Percentiles rank a stretch among this genome's conserved stretches.
Evolutionary conservation across 2,888 invertebrate species (phyloP).

Genomic region (Sinohyriopsis cumingii): DNA sequence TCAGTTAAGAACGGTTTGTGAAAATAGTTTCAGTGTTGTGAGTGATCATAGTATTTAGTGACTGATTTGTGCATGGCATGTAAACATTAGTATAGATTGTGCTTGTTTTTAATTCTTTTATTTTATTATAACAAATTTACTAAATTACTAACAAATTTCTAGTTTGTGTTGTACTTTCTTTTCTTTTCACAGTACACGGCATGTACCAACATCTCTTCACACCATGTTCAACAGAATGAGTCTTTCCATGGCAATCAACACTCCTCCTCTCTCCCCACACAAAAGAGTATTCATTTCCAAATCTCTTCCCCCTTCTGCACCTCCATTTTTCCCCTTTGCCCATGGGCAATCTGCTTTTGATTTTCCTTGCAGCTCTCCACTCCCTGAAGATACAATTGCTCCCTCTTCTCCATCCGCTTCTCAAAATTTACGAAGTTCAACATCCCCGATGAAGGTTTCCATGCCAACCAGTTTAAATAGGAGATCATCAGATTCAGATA

Average conservation of each 20-base stretch:
- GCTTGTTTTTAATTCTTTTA: too few relatives aligned
- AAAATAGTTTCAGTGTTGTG: too few relatives aligned
- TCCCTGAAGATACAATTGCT: constrained; percentile 62
- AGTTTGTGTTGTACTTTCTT: too few relatives aligned
- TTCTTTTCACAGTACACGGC: constrained; percentile 17
- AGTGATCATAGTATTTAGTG: too few relatives aligned
- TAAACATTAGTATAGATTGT: too few relatives aligned
- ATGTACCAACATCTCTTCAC: constrained; percentile 15
- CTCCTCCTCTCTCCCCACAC: constrained; percentile 2
- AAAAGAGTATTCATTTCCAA: too few relatives aligned
- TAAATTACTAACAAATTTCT: too few relatives aligned
- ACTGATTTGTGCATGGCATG: too few relatives aligned
- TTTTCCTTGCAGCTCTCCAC: constrained; percentile 68
- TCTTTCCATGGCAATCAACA: constrained; percentile 5
- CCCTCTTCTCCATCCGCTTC: constrained; percentile 47
- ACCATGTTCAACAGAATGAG: neutral
- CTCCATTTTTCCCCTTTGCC: constrained; percentile 39
- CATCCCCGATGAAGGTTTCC: constrained; percentile 75
- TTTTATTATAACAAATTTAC: too few relatives aligned
- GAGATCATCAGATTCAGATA: constrained; percentile 93
- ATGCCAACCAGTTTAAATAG: constrained; percentile 76
- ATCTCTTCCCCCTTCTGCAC: constrained; percentile 16
- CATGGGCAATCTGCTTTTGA: constrained; percentile 55
- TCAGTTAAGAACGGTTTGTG: too few relatives aligned
- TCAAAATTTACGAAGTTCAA: constrained; percentile 70